Base-by-base conservation (phyloP, 2,113 vertebrate species). In the Hemiprocne comata region DNA sequence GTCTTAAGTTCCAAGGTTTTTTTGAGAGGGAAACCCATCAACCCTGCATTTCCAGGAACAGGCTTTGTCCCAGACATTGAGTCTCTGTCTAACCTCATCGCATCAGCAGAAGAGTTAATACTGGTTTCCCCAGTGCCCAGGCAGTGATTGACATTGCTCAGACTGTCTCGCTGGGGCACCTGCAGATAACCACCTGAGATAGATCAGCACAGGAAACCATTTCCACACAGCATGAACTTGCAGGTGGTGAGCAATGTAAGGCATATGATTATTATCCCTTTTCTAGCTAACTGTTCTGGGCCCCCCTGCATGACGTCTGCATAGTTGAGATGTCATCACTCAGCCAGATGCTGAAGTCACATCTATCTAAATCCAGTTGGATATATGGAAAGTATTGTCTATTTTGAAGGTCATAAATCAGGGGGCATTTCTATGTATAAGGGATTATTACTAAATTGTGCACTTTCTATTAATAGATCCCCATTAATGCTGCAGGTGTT, bases 401-500 rank as follows among this genome's bases (percentile, higher is more conserved):
- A 9, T 96, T 90, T 72, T 83, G 94, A 84, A 67, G 69, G 60
- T 83, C 67, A 96, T 97, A 97, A 98, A 97, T 98, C 96, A 95
- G 64, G 4, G 60, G 75, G 55, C 65, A 85, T 94, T 97, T 96
- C 93, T 96, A 78, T 94, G 96, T 97, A 94, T 97, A 94, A 89
- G 75, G 95, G 95, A 97, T 96, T 97, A 98, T 95, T 84, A 90
- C 74, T 89, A 82, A 96, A 96, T 93, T 2, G 3, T 95, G 95
- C 83, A 93, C 90, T 95, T 97, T 95, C 96, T 97, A 97, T 97
- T 98, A 97, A 97, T 97, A 97, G 94, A 95, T 86, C 84, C 87
- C 94, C 97, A 94, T 98, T 98, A 98, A 97, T 97, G 96, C 44
- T 96, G 96, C 98, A 98, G 98, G 98, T 98, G 98, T 94, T 90